These are phyloP conservation scores for Acridotheres tristis DNA, from an alignment of 2,797 vertebrate species.

Conservation along the genomic window DNA sequence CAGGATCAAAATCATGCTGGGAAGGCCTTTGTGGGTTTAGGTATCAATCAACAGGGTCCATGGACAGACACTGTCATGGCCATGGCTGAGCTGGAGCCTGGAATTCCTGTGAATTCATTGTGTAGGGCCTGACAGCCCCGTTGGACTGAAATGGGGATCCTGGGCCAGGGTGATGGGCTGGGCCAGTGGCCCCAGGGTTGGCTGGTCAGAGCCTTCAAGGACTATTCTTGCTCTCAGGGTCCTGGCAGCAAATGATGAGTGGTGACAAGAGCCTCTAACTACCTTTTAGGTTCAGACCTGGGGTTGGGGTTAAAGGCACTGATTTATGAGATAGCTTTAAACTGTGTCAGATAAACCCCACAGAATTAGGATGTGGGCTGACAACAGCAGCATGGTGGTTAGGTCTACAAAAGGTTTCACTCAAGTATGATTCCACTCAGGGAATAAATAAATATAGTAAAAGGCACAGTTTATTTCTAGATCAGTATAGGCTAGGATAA, in stretches of 20 bases:
- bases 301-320: not conserved
- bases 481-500: not conserved
- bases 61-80: not conserved
- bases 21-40: not conserved
- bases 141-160: not conserved
- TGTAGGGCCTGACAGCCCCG: accelerated
- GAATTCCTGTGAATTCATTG: not conserved
- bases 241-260: not conserved
- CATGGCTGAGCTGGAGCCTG: not conserved
- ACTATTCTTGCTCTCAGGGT: not conserved
- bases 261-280: not conserved
- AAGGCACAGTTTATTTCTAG: not conserved
- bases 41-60: not conserved
- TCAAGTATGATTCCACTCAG: not conserved
- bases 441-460: not conserved
- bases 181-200: not conserved
- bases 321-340: not conserved
- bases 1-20: not conserved
- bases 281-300: not conserved
- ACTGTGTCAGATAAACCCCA: not conserved
- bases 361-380: not conserved
- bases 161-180: not conserved
- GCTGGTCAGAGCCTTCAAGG: not conserved
- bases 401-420: not conserved
- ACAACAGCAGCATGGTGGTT: not conserved